A percentile compares a stretch with the other conserved stretches of the same genome.
These are phyloP conservation scores for Ophthalmolycus amberensis DNA, from an alignment of 2,113 vertebrate genomes.

Conservation along the genomic window DNA sequence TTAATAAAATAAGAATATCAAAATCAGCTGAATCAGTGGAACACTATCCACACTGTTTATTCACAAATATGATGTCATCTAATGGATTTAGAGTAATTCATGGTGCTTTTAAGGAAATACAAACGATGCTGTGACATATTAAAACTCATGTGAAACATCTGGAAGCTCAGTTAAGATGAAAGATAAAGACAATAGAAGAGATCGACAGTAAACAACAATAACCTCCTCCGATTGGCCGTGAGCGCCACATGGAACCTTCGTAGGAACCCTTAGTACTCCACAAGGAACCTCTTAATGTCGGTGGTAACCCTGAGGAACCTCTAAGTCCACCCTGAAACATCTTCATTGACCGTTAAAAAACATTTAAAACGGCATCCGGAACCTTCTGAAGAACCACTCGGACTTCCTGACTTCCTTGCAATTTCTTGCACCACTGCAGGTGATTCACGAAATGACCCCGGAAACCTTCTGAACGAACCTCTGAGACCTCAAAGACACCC, in stretches of 20 bases:
- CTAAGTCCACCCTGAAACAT: no score
- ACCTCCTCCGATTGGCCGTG: not conserved
- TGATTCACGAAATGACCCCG: not conserved
- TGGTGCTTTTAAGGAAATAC: not conserved
- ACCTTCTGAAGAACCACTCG: not conserved
- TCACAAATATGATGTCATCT: not conserved
- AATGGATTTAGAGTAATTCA: not conserved
- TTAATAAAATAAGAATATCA: constrained; percentile 5
- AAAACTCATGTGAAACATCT: not conserved
- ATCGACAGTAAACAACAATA: not conserved
- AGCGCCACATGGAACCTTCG: not conserved
- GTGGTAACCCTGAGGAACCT: no score
- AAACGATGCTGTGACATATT: not conserved
- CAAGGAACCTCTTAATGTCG: no score
- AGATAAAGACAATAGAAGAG: no score
- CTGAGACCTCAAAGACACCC: no score
- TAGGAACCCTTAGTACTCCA: not conserved
- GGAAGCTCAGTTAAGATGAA: not conserved
- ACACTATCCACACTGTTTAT: not conserved
- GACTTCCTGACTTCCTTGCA: not conserved
- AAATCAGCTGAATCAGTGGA: not conserved
- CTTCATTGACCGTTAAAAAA: not conserved
- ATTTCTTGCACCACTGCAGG: not conserved
- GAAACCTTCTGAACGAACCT: not conserved
- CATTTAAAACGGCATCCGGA: not conserved